A percentile compares a stretch with the other conserved stretches of the same genome.
Evolutionary conservation across 2,113 vertebrate species (phyloP).

Genomic region (Apodemus speciosus): DNA sequence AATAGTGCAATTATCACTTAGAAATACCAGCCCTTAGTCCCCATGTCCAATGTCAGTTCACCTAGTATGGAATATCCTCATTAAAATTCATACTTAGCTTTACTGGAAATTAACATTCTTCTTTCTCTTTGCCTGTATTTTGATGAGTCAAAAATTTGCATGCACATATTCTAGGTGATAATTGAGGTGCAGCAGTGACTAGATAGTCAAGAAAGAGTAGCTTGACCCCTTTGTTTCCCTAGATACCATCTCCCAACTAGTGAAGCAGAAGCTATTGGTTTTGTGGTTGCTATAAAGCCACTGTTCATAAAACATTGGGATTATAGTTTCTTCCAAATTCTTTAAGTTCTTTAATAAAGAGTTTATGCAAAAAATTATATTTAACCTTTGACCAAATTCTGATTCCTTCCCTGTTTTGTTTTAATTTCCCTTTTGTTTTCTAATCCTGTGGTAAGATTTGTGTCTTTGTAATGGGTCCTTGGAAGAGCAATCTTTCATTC

Average conservation of each 20-base stretch:
- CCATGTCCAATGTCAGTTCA: neutral
- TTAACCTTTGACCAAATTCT: neutral
- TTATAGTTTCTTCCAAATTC: neutral
- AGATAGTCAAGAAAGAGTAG: neutral
- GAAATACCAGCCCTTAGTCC: slow-evolving; percentile 9
- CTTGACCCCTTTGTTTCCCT: neutral
- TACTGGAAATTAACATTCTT: neutral
- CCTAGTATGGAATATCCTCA: neutral
- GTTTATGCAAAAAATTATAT: neutral
- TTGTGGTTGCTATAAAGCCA: neutral
- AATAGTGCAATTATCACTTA: neutral
- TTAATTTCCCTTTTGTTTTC: neutral
- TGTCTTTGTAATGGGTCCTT: neutral
- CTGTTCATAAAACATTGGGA: neutral
- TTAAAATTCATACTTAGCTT: slow-evolving; percentile 6
- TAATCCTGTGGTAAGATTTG: neutral
- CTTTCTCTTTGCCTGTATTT: neutral
- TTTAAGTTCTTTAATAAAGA: neutral
- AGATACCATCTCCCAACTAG: fast-evolving
- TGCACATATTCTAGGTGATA: neutral
- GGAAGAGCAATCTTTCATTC: neutral
- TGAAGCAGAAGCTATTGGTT: neutral
- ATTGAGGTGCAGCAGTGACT: neutral
- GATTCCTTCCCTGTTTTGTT: neutral
- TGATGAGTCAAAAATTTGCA: neutral